Base-by-base conservation (phyloP, 2,888 invertebrate species). In the Drosophila anceps region DNA sequence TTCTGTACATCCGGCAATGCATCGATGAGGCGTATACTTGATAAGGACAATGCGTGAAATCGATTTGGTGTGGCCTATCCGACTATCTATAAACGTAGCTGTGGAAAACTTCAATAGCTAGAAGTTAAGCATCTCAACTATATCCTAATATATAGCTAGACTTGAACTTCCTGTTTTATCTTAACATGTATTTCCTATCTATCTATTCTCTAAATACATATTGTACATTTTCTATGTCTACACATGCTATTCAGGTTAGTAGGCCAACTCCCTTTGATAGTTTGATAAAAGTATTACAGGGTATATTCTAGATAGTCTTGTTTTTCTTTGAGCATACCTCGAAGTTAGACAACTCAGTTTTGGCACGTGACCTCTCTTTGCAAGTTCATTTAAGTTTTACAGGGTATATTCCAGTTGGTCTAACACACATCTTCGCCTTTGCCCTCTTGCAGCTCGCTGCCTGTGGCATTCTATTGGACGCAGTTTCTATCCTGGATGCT, bases 401-500 rank as follows among this genome's bases (percentile, higher is more conserved):
- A 33, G 18, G 18, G 13, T 20, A 18, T 50, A 13, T 1, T 50
- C 50, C 1, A 13, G 12, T 12, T 10, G 29, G 5, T 31, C 50
- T 29, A 5, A 18, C 27, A 39, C 27, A 10, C n/a, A n/a, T 53
- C 6, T 0, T 9, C 37, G 7, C 9, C 7, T 3, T 12, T 43
- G 0, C 1, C 4, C 39, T 20, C 13, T 81, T 75, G 51, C 91
- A 96, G 96, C 90, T 95, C 96, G 0, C 93, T 97, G 82, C 96
- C 96, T 4, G 92, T 93, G 88, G 95, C 95, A 72, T 93, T 97
- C 59, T 94, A 95, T 20, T 98, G 97, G 97, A 94, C 96, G 2
- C 95, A 96, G 79, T 95, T 96, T 87, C 89, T 97, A 7, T 97
- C 97, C 0, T 98, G 97, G 97, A 93, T 97, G 87, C 95, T 97